Evolutionary conservation across 2,888 invertebrate species (phyloP), one percentile per base, ranked within the genome.

Genomic region (Formica aserva): DNA sequence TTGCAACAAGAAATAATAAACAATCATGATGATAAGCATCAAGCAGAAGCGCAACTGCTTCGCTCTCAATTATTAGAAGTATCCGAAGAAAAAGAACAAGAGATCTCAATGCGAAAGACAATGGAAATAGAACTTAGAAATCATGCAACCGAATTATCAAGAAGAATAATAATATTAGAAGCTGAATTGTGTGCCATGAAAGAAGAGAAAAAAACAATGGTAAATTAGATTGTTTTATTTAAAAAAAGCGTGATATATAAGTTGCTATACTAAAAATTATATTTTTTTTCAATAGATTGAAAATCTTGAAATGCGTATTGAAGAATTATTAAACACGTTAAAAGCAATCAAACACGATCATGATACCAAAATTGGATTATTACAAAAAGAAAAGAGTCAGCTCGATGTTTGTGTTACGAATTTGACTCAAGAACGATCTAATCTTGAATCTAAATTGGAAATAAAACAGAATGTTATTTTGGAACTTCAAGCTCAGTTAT

Each of bases 1-100:
- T 78, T 94, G 18, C 93, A 94, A 60, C 92, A 92, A 67, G 91
- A 93, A 69, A 82, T 93, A 15, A 83, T 92, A 71, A 89, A 90
- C 0, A 83, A 78, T 32, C 90, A 89, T 13, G 90, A 92, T 15
- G 90, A 92, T 35, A 92, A 91, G 26, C 87, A 92, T 74, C 85
- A 86, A 72, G 48, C 32, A 0, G 93, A 93, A 81, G 76, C 90
- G 3, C 85, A 92, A 67, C 57, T 67, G 13, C 83, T 94, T n/a
- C 91, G 91, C 13, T 69, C 69, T 1, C 88, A 93, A 78, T 60
- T 94, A 11, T 62, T 87, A 18, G 87, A 91, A 75, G 77, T 87
- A 2, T 85, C 86, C 0, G 85, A 87, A 18, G 89, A 91, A 57
- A 89, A 87, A 26, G 87, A 91, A 22, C 80, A 74, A 4, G 91